These are phyloP conservation scores for Trochalopteron elliotii DNA, from an alignment of 2,113 vertebrate species.

Conservation along the genomic window DNA sequence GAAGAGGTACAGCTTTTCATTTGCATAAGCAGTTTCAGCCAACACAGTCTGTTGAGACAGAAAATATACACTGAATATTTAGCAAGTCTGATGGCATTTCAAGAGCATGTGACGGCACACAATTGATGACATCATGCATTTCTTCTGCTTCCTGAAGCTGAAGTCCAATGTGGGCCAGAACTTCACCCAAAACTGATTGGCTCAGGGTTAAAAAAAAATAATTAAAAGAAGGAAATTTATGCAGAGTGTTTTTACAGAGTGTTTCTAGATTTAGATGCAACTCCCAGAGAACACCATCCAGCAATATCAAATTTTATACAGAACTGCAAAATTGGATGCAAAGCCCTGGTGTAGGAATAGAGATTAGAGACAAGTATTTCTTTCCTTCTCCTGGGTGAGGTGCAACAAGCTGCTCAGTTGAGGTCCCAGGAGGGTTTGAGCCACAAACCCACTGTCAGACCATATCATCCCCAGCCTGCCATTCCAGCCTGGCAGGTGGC, in stretches of 20 bases:
- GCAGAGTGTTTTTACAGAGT: neutral
- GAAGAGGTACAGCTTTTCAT: conserved; percentile 53
- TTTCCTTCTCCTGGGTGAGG: neutral
- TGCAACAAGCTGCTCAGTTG: neutral
- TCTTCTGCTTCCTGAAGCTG: neutral
- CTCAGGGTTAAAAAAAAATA: neutral
- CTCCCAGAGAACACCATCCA: neutral
- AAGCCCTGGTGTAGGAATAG: neutral
- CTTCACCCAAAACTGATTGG: neutral
- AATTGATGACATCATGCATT: conserved; percentile 28
- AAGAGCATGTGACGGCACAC: neutral
- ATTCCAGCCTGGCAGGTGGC: neutral
- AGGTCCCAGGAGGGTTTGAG: neutral
- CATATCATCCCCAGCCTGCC: neutral
- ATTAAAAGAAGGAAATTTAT: neutral
- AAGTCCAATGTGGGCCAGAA: neutral
- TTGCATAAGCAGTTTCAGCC: conserved; percentile 50
- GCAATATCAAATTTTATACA: neutral
- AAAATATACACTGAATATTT: conserved; percentile 54
- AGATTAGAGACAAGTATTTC: neutral
- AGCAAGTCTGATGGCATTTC: conserved; percentile 48
- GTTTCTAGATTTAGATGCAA: neutral
- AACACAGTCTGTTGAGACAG: conserved; percentile 49
- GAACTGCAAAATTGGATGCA: neutral
- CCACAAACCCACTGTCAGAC: neutral